Evolutionary conservation across 2,888 invertebrate genomes (phyloP).

Genomic region (Agrochola litura): DNA sequence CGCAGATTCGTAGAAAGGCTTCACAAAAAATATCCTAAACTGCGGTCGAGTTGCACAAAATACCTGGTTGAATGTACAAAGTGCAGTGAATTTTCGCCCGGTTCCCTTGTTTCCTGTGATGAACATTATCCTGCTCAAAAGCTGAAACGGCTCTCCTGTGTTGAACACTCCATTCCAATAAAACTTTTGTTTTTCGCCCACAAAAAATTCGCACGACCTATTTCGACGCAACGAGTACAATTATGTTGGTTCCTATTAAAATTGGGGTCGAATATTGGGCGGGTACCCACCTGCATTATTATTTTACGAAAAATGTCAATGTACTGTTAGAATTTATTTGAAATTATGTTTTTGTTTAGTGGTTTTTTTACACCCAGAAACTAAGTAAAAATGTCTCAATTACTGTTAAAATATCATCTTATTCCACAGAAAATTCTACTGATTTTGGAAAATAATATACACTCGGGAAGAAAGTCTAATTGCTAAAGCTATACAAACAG

Average conservation of each 20-base stretch:
- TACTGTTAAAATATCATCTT: not conserved
- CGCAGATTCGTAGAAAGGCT: slow-evolving; percentile 29
- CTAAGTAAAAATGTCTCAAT: not conserved
- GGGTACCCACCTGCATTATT: not conserved
- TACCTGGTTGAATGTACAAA: slow-evolving; percentile 66
- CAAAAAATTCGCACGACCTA: slow-evolving; percentile 73
- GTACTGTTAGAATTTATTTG: too few relatives aligned
- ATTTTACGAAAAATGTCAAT: not conserved
- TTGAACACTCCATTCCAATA: slow-evolving; percentile 72
- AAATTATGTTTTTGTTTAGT: not conserved
- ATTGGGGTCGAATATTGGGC: slow-evolving; percentile 37
- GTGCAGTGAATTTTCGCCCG: slow-evolving; percentile 68
- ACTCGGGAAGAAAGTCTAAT: not conserved
- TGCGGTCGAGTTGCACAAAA: slow-evolving; percentile 43
- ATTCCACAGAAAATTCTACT: not conserved
- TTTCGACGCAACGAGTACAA: slow-evolving; percentile 66
- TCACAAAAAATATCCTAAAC: slow-evolving; percentile 23
- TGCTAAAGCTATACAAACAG: not conserved
- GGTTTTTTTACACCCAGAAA: not conserved
- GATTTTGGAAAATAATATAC: not conserved
- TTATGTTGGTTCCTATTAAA: slow-evolving; percentile 56
- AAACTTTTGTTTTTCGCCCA: slow-evolving; percentile 76
- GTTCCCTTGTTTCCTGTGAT: slow-evolving; percentile 74
- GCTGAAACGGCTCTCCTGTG: slow-evolving; percentile 75
- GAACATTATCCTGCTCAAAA: slow-evolving; percentile 81